phyloP scores from a whole-genome alignment of 2,113 vertebrate species.

The Thunnus thynnus region DNA sequence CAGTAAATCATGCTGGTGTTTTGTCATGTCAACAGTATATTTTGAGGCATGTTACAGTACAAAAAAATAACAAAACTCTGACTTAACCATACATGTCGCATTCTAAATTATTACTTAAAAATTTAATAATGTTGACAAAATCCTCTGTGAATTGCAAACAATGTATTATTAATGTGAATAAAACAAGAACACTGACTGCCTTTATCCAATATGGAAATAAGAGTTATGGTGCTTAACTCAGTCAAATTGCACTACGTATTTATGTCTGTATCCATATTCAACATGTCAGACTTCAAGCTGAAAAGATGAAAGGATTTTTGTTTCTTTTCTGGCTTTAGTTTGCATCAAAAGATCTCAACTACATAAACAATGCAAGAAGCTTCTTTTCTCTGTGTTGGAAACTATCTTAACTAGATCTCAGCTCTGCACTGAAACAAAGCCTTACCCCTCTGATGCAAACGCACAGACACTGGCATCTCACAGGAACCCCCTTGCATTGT shows the following conservation, averaged over 20 bases:
- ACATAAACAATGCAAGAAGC: slow-evolving; percentile 6
- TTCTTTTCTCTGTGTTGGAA: slow-evolving; percentile 1
- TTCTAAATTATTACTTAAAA: background rate
- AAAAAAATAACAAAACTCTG: background rate
- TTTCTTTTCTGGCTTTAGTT: background rate
- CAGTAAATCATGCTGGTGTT: too few species aligned
- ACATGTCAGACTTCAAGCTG: background rate
- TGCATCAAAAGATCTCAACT: background rate
- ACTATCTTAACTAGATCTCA: background rate
- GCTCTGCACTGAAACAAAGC: background rate
- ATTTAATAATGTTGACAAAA: background rate
- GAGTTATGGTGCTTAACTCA: too few species aligned
- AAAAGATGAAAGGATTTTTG: background rate
- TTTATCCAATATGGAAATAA: background rate
- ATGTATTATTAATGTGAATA: background rate
- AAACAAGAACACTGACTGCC: background rate
- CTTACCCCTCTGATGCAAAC: background rate
- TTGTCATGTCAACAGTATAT: too few species aligned
- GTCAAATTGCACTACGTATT: too few species aligned
- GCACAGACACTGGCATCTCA: slow-evolving; percentile 9
- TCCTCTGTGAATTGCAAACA: background rate
- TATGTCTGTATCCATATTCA: background rate
- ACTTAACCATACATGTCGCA: background rate
- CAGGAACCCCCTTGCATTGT: background rate
- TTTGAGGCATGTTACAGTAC: background rate